Evolutionary conservation across 2,888 invertebrate species (phyloP).

Genomic region (Linnaemya vulpina): DNA sequence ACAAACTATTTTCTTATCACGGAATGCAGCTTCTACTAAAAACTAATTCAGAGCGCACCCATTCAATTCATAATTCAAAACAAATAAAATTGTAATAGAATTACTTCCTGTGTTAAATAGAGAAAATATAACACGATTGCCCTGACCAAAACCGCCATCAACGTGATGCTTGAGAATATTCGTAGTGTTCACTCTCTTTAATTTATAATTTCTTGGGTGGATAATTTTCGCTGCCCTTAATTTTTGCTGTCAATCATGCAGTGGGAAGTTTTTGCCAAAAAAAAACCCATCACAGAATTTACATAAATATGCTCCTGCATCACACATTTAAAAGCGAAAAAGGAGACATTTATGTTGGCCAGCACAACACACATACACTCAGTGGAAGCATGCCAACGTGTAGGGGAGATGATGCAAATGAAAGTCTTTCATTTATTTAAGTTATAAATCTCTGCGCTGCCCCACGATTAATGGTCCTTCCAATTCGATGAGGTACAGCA

Average conservation of each 20-base stretch:
- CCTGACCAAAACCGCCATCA: too few species aligned
- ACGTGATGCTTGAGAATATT: too few species aligned
- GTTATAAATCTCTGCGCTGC: slow-evolving; percentile 29
- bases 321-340: slow-evolving; percentile 42
- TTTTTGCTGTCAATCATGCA: slow-evolving; percentile 53
- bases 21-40: too few species aligned
- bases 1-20: too few species aligned
- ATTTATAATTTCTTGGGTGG: too few species aligned
- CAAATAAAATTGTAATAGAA: too few species aligned
- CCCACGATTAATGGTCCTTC: neutral
- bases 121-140: too few species aligned
- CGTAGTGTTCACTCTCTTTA: too few species aligned
- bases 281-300: slow-evolving; percentile 52
- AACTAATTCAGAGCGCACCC: too few species aligned
- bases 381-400: neutral
- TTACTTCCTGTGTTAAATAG: too few species aligned
- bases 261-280: slow-evolving; percentile 50
- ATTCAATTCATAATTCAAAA: too few species aligned
- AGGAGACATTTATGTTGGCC: slow-evolving; percentile 16
- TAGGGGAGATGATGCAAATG: neutral
- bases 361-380: neutral
- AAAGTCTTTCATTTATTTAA: slow-evolving; percentile 44
- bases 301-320: slow-evolving; percentile 38
- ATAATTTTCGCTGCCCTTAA: too few species aligned
- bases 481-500: slow-evolving; percentile 5